phyloP scores from a whole-genome alignment of 2,113 vertebrate genomes.

The Cyprinodon tularosa region DNA sequence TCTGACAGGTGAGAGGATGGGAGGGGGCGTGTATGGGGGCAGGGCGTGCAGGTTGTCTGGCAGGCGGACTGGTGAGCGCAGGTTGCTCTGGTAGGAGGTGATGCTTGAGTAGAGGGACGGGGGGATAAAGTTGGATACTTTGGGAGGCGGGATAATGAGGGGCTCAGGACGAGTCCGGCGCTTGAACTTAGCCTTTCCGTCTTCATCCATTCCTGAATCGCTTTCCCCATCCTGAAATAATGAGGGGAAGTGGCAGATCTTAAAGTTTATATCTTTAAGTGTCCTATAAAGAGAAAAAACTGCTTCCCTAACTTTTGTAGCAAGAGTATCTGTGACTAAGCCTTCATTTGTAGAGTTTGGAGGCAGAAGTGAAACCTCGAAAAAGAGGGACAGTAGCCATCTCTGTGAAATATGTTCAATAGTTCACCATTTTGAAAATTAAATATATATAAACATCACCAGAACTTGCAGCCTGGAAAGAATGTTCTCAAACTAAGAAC shows the following conservation, averaged over 20 bases:
- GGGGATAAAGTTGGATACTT: conserved; percentile 90
- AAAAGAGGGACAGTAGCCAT: no score
- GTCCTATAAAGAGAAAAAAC: not conserved
- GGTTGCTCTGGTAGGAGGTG: conserved; percentile 93
- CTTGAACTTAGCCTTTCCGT: conserved; percentile 89
- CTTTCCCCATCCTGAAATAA: conserved; percentile 59
- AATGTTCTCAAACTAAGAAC: no score
- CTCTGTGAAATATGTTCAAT: no score
- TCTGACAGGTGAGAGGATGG: conserved; percentile 95
- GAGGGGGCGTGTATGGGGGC: conserved; percentile 96
- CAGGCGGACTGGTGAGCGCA: conserved; percentile 92
- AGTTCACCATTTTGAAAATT: no score
- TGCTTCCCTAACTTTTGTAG: not conserved
- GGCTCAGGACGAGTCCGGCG: conserved; percentile 93
- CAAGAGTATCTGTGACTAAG: not conserved
- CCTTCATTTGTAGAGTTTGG: not conserved
- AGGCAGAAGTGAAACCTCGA: no score
- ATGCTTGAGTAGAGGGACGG: conserved; percentile 93
- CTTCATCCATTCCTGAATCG: conserved; percentile 75
- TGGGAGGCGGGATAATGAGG: conserved; percentile 95
- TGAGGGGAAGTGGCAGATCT: not conserved
- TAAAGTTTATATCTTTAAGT: not conserved
- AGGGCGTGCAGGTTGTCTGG: conserved; percentile 87
- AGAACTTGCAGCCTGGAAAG: no score
- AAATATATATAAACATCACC: no score